Percentiles rank a stretch among this genome's conserved stretches.
These are phyloP conservation scores for Melinopterus prodromus DNA, from an alignment of 2,888 invertebrate species.

Conservation along the genomic window DNA sequence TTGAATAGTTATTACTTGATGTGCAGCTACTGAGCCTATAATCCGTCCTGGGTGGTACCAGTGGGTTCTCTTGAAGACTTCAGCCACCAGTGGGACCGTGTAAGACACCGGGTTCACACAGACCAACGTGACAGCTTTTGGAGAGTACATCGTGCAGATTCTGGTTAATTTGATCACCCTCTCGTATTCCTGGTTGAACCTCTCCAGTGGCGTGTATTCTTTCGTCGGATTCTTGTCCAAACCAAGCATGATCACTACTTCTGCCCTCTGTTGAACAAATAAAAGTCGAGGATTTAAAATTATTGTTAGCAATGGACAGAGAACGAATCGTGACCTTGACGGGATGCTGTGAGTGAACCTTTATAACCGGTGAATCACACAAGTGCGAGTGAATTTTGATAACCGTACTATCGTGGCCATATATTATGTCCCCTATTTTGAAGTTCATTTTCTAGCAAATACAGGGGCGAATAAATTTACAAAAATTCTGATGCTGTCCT, in stretches of 20 bases:
- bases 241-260: conserved; percentile 54
- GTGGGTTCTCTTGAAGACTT: conserved; percentile 58
- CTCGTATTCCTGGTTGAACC: conserved; percentile 51
- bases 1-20: conserved; percentile 47
- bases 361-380: no score
- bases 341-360: no score
- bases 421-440: no score
- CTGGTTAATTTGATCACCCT: conserved; percentile 57
- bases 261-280: conserved; percentile 50
- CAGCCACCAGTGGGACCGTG: conserved; percentile 64
- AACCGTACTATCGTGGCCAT: no score
- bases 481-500: no score
- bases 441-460: no score
- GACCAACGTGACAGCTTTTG: conserved; percentile 64
- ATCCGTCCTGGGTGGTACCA: conserved; percentile 59
- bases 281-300: background rate
- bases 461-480: no score
- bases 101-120: conserved; percentile 65
- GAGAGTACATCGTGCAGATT: conserved; percentile 64
- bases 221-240: conserved; percentile 39
- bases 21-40: conserved; percentile 53
- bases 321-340: no score
- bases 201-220: conserved; percentile 46
- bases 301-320: no score
- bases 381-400: no score